Percentiles rank a stretch among this genome's conserved stretches.
Conservation (phyloP, 1,140 invertebrate genomes). For the Aphis craccivora region DNA sequence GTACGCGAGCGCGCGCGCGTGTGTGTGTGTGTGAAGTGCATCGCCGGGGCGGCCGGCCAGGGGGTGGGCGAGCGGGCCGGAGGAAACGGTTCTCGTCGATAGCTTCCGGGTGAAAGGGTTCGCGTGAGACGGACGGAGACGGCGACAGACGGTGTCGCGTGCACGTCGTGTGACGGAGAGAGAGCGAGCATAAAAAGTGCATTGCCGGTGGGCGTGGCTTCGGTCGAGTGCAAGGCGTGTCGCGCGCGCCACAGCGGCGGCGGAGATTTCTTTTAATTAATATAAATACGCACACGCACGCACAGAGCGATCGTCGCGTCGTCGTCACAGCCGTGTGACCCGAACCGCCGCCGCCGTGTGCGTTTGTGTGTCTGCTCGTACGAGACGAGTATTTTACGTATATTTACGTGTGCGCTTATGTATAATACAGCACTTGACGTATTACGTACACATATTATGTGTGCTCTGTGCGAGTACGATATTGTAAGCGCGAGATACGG, state of each 20-base stretch:
- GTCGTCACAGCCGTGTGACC: not conserved
- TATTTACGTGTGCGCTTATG: not conserved
- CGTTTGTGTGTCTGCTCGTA: not conserved
- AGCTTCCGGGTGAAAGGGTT: constrained; percentile 42
- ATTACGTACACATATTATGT: not conserved
- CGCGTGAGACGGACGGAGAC: not conserved
- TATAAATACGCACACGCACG: not conserved
- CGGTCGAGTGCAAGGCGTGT: constrained; percentile 36
- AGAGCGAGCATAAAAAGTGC: not conserved
- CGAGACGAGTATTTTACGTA: not conserved
- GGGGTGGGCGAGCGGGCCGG: not conserved
- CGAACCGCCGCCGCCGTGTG: not conserved
- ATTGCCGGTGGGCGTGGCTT: constrained; percentile 37
- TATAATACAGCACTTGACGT: not conserved
- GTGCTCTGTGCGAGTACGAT: not conserved
- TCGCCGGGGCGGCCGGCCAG: not conserved
- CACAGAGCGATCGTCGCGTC: not conserved
- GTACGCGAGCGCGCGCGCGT: too few species aligned
- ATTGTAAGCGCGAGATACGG: too few species aligned
- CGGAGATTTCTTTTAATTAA: constrained; percentile 49
- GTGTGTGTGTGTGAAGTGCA: not conserved
- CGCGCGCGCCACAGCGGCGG: not conserved
- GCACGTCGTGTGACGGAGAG: not conserved
- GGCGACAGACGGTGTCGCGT: not conserved
- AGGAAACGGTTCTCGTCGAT: constrained; percentile 1